These are phyloP conservation scores for Drosophila orosa DNA, from an alignment of 1,140 invertebrate genomes.

Conservation along the genomic window DNA sequence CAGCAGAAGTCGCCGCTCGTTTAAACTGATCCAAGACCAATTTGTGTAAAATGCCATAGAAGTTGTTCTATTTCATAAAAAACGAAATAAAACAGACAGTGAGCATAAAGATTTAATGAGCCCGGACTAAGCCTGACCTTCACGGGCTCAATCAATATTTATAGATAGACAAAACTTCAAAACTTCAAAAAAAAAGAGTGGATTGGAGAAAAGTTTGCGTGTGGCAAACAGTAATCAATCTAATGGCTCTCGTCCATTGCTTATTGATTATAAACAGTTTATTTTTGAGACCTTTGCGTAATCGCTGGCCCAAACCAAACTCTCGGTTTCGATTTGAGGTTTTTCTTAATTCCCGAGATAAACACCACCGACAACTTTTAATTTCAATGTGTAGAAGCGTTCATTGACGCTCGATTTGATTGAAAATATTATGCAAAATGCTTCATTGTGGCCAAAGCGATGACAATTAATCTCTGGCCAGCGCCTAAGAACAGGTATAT, in stretches of 20 bases:
- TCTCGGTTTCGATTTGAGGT: slow-evolving; percentile 58
- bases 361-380: slow-evolving; percentile 57
- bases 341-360: slow-evolving; percentile 24
- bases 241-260: slow-evolving; percentile 41
- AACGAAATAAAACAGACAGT: slow-evolving; percentile 29
- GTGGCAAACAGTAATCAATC: slow-evolving; percentile 57
- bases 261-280: slow-evolving; percentile 56
- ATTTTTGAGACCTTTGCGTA: slow-evolving; percentile 68
- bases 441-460: slow-evolving; percentile 41
- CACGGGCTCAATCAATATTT: slow-evolving; percentile 47
- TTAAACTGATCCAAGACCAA: slow-evolving; percentile 3
- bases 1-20: slow-evolving; percentile 29
- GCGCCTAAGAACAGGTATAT: slow-evolving; percentile 66
- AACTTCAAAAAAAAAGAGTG: slow-evolving; percentile 22
- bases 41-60: slow-evolving; percentile 50
- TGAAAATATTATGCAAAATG: slow-evolving; percentile 67
- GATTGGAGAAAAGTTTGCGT: slow-evolving; percentile 56
- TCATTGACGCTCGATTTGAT: slow-evolving; percentile 71
- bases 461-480: slow-evolving; percentile 68
- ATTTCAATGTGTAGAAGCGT: slow-evolving; percentile 68
- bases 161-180: slow-evolving; percentile 33
- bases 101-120: slow-evolving; percentile 45
- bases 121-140: slow-evolving; percentile 27
- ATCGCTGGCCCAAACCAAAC: slow-evolving; percentile 61
- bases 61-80: slow-evolving; percentile 40